Conservation (phyloP, 2,113 vertebrate species). For the Callaeas wilsoni region DNA sequence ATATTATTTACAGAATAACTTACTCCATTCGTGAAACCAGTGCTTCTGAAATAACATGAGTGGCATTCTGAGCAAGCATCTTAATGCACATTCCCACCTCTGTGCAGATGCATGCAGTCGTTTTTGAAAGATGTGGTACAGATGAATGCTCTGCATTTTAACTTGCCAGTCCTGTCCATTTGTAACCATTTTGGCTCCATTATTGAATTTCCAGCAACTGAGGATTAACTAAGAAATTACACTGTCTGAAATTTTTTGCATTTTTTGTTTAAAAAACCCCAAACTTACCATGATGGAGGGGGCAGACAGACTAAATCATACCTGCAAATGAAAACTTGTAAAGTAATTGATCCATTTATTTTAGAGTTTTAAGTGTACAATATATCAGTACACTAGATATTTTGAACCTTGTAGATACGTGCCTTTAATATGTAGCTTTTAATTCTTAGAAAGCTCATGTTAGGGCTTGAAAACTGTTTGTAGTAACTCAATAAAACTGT, state of each 20-base stretch:
- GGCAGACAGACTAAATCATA: neutral
- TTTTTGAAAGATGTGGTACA: neutral
- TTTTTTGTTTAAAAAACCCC: neutral
- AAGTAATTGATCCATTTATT: neutral
- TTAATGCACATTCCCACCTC: neutral
- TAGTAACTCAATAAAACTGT: neutral
- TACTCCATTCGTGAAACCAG: neutral
- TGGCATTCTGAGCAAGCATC: neutral
- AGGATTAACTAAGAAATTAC: neutral
- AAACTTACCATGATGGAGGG: fast-evolving
- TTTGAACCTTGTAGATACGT: neutral
- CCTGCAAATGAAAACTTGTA: neutral
- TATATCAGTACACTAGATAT: neutral
- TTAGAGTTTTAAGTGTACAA: neutral
- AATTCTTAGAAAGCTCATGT: neutral
- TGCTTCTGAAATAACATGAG: neutral
- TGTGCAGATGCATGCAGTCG: neutral
- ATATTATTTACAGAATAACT: neutral
- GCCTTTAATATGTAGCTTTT: neutral
- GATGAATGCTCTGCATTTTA: neutral
- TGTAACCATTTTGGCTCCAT: neutral
- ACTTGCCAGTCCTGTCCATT: neutral
- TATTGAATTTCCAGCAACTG: neutral
- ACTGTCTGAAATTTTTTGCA: neutral
- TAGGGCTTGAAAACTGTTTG: neutral